These are phyloP conservation scores for Trichopoda pennipes DNA, from an alignment of 2,888 invertebrate species.

Conservation along the genomic window DNA sequence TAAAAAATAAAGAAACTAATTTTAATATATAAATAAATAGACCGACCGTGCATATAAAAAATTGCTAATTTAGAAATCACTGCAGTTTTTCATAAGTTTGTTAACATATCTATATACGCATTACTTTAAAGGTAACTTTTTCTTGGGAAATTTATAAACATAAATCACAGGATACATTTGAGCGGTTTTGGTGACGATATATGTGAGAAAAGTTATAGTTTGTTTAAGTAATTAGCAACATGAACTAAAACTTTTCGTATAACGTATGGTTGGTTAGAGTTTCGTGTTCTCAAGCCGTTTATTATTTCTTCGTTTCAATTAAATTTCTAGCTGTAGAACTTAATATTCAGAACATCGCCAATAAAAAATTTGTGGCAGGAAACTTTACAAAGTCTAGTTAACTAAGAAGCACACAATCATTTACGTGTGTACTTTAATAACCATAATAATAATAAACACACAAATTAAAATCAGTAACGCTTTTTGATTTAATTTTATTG, in stretches of 20 bases:
- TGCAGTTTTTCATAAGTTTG: too few species aligned
- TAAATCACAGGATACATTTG: too few species aligned
- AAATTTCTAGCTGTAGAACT: slow-evolving; percentile 59
- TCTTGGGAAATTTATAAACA: too few species aligned
- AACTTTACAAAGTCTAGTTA: background rate
- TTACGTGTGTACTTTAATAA: background rate
- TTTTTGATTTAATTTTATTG: too few species aligned
- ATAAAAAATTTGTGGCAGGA: background rate
- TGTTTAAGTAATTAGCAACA: slow-evolving; percentile 51
- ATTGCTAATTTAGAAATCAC: too few species aligned
- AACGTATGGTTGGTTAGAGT: slow-evolving; percentile 47
- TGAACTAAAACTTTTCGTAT: slow-evolving; percentile 37
- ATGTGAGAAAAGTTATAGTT: background rate
- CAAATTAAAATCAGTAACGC: too few species aligned
- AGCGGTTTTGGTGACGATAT: background rate
- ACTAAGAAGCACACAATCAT: background rate
- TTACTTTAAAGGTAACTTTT: too few species aligned
- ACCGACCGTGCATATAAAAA: too few species aligned
- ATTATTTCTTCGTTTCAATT: slow-evolving; percentile 62
- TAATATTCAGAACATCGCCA: slow-evolving; percentile 34
- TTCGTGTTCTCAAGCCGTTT: slow-evolving; percentile 58
- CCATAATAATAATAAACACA: background rate
- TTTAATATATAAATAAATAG: too few species aligned
- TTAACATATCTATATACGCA: too few species aligned
- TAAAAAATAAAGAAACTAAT: too few species aligned